A percentile compares a stretch with the other conserved stretches of the same genome.
Evolutionary conservation across 2,888 invertebrate species (phyloP).

Genomic region (Cephus spinipes): DNA sequence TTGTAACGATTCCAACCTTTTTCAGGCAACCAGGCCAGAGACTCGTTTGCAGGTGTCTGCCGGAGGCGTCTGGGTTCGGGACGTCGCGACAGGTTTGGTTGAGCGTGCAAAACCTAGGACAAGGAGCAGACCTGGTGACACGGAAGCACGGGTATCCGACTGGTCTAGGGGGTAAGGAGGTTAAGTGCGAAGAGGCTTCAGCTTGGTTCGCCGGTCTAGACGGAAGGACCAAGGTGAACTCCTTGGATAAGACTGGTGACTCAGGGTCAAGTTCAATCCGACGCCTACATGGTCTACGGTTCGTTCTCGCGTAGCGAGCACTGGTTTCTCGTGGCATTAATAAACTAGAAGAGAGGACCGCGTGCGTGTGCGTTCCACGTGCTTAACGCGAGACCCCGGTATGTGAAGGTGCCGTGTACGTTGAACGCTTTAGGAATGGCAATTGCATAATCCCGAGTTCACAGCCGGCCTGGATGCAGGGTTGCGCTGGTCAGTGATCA

Average conservation of each 20-base stretch:
- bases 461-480: constrained; percentile 12
- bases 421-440: not conserved
- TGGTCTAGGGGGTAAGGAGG: not conserved
- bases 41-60: constrained; percentile 6
- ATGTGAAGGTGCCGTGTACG: not conserved
- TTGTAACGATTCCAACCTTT: constrained; percentile 1
- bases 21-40: constrained; percentile 4
- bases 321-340: not conserved
- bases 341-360: not conserved
- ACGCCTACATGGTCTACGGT: not conserved
- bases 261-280: not conserved
- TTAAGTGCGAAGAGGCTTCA: not conserved
- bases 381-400: not conserved
- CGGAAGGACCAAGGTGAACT: not conserved
- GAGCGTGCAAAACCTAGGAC: not conserved
- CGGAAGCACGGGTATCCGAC: not conserved
- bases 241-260: not conserved
- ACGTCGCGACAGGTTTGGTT: not conserved
- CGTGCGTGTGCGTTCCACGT: not conserved
- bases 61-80: not conserved
- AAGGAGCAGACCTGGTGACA: not conserved
- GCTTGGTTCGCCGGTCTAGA: not conserved
- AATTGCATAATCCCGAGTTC: not conserved
- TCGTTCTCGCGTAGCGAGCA: not conserved
- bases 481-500: constrained; percentile 25